Conservation (phyloP, 2,113 vertebrate genomes). For the Tretioscincus oriximinensis region DNA sequence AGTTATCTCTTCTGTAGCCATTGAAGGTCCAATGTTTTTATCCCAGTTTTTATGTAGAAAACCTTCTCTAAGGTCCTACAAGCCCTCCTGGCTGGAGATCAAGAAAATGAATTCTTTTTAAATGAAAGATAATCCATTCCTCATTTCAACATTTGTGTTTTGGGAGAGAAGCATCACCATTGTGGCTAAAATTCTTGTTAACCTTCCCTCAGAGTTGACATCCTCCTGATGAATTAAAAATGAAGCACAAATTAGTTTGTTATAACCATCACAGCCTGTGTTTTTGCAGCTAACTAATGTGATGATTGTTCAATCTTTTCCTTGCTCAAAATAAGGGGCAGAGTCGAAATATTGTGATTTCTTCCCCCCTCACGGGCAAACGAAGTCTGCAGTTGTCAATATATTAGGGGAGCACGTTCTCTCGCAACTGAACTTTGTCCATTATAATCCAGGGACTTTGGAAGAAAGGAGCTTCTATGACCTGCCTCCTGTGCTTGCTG, state of each 20-base stretch:
- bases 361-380: background rate
- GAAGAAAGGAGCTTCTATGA: background rate
- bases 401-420: background rate
- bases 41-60: no score
- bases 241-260: background rate
- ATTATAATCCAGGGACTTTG: background rate
- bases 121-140: background rate
- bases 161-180: background rate
- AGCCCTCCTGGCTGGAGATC: no score
- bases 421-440: background rate
- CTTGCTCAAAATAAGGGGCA: background rate
- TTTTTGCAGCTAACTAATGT: background rate
- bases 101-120: background rate
- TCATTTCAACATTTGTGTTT: background rate
- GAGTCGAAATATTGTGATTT: background rate
- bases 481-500: rapidly evolving
- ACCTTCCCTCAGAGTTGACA: background rate
- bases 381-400: background rate
- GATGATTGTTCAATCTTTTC: background rate
- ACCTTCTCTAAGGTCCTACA: no score
- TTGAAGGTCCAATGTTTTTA: no score
- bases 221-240: background rate
- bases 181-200: background rate
- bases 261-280: background rate
- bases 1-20: no score